Evolutionary conservation across 2,113 vertebrate species (phyloP), one percentile per base, ranked within the genome.

Genomic region (Dicerorhinus sumatrensis): DNA sequence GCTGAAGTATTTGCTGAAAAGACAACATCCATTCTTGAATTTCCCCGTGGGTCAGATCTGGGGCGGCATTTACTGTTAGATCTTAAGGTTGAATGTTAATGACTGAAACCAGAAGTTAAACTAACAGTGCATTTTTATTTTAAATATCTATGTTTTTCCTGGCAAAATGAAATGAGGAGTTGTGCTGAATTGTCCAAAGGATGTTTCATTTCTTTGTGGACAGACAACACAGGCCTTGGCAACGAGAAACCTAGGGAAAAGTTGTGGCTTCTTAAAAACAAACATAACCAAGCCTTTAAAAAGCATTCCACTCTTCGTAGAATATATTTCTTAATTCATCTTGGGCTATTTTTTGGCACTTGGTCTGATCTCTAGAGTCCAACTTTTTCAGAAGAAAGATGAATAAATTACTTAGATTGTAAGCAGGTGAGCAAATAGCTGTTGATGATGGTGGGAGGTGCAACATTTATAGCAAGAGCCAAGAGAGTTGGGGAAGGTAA

Each of bases 21-120:
- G 94, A 69, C 63, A 97, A 42, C 84, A 76, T 95, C n/a, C 56
- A 25, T 97, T 95, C 91, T 86, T 95, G 85, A 94, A 91, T 98
- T 91, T 97, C 65, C 96, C 91, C 69, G 0, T 62, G 88, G 96
- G 58, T 86, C 65, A 72, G 14, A n/a, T 77, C 48, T 42, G 11
- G 36, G 18, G 17, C 25, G 51, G 62, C 67, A 76, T 76, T 91
- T 84, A 56, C 90, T 36, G 0, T 80, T 58, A 89, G 25, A 25
- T 56, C 94, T 51, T 65, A 83, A 83, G 63, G 7, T 31, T 85
- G 29, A 17, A 81, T 85, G 21, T 87, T 87, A 90, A 87, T 88
- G 79, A 72, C 89, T 33, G 7, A 94, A 95, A 87, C 77, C 1
- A 8, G 80, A 73, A 97, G 90, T 63, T 89, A 83, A 72, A 77